Percentiles rank a stretch among this genome's conserved stretches.
These are phyloP conservation scores for Homarus gammarus DNA, from an alignment of 2,888 invertebrate genomes.

Conservation along the genomic window DNA sequence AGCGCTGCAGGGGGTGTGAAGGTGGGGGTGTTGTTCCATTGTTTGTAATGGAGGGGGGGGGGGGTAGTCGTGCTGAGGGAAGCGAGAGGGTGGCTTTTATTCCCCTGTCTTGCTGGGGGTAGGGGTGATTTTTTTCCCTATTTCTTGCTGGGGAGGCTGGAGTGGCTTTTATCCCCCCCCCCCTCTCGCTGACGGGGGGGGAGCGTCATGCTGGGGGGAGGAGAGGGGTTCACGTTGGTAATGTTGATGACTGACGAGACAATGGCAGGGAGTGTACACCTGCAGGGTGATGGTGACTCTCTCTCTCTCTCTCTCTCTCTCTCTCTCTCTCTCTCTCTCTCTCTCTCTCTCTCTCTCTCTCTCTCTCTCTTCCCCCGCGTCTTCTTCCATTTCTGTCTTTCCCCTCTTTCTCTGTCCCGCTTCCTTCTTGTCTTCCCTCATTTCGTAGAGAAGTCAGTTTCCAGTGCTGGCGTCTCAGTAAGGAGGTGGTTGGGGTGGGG, in stretches of 20 bases:
- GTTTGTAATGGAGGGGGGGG: neutral
- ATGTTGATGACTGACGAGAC: neutral
- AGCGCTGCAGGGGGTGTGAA: too few species aligned
- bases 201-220: neutral
- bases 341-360: neutral
- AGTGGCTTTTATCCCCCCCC: too few species aligned
- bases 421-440: neutral
- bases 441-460: neutral
- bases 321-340: slow-evolving; percentile 9
- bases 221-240: neutral
- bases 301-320: too few species aligned
- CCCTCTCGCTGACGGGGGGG: too few species aligned
- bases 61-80: neutral
- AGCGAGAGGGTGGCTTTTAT: too few species aligned
- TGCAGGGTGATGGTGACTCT: neutral
- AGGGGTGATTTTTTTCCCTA: too few species aligned
- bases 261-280: neutral
- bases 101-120: too few species aligned
- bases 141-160: too few species aligned
- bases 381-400: neutral
- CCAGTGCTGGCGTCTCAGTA: too few species aligned
- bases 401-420: neutral
- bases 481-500: too few species aligned
- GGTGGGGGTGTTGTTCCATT: neutral
- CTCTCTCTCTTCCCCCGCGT: too few species aligned